These are phyloP conservation scores for Momotus momota DNA, from an alignment of 2,797 vertebrate genomes.

Conservation along the genomic window DNA sequence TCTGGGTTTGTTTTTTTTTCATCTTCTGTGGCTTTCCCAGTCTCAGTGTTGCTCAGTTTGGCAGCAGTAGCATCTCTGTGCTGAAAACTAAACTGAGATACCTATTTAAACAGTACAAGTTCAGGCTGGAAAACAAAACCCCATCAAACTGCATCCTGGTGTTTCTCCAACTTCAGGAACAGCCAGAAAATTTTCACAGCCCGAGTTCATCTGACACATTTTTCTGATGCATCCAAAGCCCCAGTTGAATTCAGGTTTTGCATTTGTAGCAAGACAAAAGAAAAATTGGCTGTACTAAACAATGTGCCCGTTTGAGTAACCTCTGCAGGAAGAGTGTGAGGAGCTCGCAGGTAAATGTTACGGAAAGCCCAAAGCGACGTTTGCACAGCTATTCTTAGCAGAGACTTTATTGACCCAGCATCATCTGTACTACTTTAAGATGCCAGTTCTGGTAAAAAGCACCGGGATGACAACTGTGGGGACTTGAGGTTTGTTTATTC, in stretches of 20 bases:
- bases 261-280: neutral
- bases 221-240: neutral
- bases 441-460: neutral
- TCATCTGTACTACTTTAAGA: neutral
- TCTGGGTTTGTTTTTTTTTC: neutral
- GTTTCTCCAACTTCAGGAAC: neutral
- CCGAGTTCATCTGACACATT: neutral
- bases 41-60: neutral
- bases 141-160: neutral
- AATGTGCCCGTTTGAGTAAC: neutral
- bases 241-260: neutral
- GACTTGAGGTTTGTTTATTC: slow-evolving; percentile 2
- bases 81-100: neutral
- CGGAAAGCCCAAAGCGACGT: neutral
- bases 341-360: neutral
- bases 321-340: neutral
- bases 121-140: neutral
- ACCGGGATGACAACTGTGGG: neutral
- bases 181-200: neutral
- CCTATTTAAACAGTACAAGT: neutral
- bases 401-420: neutral
- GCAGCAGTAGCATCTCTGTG: neutral
- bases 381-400: slow-evolving; percentile 33
- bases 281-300: neutral
- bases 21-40: neutral